Evolutionary conservation across 2,797 vertebrate genomes (phyloP).

Genomic region (Hypotaenidia okinawae): DNA sequence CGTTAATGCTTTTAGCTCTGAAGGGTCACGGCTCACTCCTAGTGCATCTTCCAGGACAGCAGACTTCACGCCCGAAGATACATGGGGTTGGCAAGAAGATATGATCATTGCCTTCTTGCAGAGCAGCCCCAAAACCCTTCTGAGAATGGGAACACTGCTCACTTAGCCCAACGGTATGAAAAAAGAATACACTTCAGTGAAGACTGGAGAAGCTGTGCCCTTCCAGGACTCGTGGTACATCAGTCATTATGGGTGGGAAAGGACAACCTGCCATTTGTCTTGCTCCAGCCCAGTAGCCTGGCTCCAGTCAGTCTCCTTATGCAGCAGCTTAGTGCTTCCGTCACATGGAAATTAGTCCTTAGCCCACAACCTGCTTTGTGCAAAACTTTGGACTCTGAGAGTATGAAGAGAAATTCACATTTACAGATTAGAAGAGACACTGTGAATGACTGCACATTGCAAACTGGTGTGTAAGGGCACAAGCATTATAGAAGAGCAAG

Average conservation of each 20-base stretch:
- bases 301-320: not conserved
- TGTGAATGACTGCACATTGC: not conserved
- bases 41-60: not conserved
- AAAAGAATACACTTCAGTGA: not conserved
- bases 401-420: not conserved
- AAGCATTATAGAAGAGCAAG: not conserved
- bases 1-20: not conserved
- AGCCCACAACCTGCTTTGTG: not conserved
- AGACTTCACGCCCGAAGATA: not conserved
- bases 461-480: slow-evolving; percentile 15
- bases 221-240: not conserved
- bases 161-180: not conserved
- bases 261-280: not conserved
- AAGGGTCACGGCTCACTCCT: not conserved
- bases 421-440: not conserved
- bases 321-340: not conserved
- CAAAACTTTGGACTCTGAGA: not conserved
- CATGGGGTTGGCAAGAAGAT: not conserved
- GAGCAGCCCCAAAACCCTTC: not conserved
- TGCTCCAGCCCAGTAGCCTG: not conserved
- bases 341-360: not conserved
- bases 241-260: not conserved
- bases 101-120: not conserved
- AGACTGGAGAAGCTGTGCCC: not conserved
- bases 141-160: not conserved